Conservation (phyloP, 2,113 vertebrate species). For the Sphyrna mokarran region DNA sequence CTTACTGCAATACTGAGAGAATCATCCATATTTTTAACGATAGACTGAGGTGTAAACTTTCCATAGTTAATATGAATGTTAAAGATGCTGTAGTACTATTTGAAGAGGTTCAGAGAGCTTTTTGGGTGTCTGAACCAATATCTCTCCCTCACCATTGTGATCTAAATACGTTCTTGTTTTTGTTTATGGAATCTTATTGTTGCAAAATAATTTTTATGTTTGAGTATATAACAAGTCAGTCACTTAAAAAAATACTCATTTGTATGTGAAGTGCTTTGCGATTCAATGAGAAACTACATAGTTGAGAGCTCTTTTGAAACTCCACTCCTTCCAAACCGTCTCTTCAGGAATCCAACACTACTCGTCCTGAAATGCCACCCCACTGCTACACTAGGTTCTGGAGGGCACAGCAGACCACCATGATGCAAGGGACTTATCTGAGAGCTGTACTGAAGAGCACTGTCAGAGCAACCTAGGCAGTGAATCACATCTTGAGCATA, state of each 20-base stretch:
- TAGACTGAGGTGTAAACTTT: not conserved
- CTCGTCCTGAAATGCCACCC: no score
- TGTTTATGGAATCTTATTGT: not conserved
- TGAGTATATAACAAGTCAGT: not conserved
- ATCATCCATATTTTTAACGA: not conserved
- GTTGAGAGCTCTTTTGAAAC: not conserved
- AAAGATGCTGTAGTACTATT: not conserved
- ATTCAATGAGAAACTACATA: not conserved
- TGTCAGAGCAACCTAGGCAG: no score
- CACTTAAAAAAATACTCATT: not conserved
- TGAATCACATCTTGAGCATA: no score
- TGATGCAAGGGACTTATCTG: no score
- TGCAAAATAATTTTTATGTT: not conserved
- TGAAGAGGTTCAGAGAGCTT: not conserved
- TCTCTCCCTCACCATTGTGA: not conserved
- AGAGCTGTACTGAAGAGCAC: no score
- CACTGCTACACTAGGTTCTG: no score
- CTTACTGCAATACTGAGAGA: not conserved
- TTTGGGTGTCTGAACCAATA: not conserved
- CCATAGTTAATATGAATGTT: not conserved
- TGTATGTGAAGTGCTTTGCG: not conserved
- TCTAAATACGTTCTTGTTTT: not conserved
- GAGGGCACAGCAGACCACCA: no score
- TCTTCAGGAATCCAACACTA: no score
- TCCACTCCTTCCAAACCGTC: not conserved